Evolutionary conservation across 2,113 vertebrate species (phyloP), one percentile per base, ranked within the genome.

Genomic region (Datnioides undecimradiatus): DNA sequence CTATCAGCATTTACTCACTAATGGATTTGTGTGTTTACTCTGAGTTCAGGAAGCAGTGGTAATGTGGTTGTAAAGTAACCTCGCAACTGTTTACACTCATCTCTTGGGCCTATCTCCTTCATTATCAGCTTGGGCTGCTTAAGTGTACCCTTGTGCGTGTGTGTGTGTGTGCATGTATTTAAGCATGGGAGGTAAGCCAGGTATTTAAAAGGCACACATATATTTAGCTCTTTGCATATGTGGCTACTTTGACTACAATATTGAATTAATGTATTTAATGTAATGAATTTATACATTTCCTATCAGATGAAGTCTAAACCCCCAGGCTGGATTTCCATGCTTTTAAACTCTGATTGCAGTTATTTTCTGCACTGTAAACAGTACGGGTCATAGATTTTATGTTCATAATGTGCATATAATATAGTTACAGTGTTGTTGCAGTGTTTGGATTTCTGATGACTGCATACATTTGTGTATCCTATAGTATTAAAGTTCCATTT

Each of bases 21-120:
- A 91, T 88, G 82, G 76, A 83, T 85, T 38, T 76, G 54, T 80
- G 69, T 85, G 87, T 90, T 91, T 87, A 87, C 79, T 45, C 70
- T 73, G 68, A 66, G 68, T 68, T 64, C 65, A 73, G 60, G 76
- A 85, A 70, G 78, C 58, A 66, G 73, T 79, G 89, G 78, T 91
- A 83, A 87, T 79, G 66, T 55, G 75, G 71, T 73, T 83, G 73
- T 88, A 83, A 89, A 89, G 79, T 88, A 58, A 88, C 87, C 79
- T 66, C 78, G 38, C 76, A 77, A 82, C 75, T 83, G 77, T 91
- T 91, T 87, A 85, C 68, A 49, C 75, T 79, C 62, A 38, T 80
- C 49, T 86, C 64, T 65, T 21, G 34, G 46, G 57, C 52, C 23
- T 80, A 73, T 85, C 78, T 75, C 33, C 38, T 67, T 84, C 59